These are phyloP conservation scores for Halcyon smyrnensis DNA, from an alignment of 2,797 vertebrate species.

Conservation along the genomic window DNA sequence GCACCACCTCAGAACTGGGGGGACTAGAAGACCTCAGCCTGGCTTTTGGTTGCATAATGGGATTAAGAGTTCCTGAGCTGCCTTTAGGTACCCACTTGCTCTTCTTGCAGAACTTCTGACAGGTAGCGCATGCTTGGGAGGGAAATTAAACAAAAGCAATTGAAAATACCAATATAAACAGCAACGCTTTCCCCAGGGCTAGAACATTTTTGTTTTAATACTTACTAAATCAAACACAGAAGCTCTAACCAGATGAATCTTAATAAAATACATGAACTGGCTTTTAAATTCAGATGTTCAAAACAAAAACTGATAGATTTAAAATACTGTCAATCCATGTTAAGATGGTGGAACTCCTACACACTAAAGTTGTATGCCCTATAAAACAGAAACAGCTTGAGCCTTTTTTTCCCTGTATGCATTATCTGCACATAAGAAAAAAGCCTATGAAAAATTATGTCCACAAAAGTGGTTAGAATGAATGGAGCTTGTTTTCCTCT, in stretches of 20 bases:
- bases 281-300: neutral
- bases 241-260: neutral
- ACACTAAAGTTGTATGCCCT: neutral
- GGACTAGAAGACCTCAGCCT: neutral
- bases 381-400: neutral
- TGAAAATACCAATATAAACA: neutral
- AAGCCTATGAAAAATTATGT: neutral
- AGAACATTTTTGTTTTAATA: neutral
- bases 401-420: neutral
- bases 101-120: neutral
- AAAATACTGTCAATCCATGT: neutral
- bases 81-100: neutral
- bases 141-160: neutral
- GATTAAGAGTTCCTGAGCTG: neutral
- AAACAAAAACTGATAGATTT: neutral
- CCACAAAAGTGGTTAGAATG: neutral
- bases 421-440: neutral
- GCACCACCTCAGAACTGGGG: fast-evolving
- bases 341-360: neutral
- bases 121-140: neutral
- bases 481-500: neutral
- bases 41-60: neutral
- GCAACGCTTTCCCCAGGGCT: neutral
- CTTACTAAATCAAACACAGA: neutral
- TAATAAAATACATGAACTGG: neutral